Percentiles rank a stretch among this genome's conserved stretches.
Conservation (phyloP, 2,888 invertebrate species). For the Norana najaformis region DNA sequence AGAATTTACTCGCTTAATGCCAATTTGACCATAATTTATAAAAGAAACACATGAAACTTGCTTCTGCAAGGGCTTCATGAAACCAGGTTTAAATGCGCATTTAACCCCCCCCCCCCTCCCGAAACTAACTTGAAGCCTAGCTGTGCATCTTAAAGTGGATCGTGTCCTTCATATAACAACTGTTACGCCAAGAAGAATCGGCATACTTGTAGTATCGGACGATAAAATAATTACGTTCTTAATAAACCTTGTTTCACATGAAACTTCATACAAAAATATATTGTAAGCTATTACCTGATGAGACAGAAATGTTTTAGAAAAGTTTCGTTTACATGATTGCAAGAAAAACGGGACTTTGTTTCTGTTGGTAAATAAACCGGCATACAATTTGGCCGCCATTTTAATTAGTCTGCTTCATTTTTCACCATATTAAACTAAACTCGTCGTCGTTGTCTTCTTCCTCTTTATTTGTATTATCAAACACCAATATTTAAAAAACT, state of each 20-base stretch:
- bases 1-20: too few relatives aligned
- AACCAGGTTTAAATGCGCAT: neutral
- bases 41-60: too few relatives aligned
- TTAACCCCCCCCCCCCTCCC: neutral
- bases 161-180: neutral
- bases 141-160: neutral
- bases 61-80: too few relatives aligned
- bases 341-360: neutral
- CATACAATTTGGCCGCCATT: neutral
- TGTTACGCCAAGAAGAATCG: neutral
- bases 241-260: neutral
- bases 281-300: neutral
- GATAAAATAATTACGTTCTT: neutral
- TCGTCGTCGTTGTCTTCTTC: neutral
- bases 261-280: neutral
- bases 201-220: too few relatives aligned
- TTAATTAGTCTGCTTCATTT: neutral
- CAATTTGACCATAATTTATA: too few relatives aligned
- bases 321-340: constrained; percentile 13
- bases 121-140: neutral
- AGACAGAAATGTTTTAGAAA: neutral
- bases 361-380: constrained; percentile 19
- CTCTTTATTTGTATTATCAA: neutral
- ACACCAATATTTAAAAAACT: too few relatives aligned
- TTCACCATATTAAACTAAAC: neutral